Evolutionary conservation across 2,113 vertebrate genomes (phyloP).

Genomic region (Hystrix cristata): DNA sequence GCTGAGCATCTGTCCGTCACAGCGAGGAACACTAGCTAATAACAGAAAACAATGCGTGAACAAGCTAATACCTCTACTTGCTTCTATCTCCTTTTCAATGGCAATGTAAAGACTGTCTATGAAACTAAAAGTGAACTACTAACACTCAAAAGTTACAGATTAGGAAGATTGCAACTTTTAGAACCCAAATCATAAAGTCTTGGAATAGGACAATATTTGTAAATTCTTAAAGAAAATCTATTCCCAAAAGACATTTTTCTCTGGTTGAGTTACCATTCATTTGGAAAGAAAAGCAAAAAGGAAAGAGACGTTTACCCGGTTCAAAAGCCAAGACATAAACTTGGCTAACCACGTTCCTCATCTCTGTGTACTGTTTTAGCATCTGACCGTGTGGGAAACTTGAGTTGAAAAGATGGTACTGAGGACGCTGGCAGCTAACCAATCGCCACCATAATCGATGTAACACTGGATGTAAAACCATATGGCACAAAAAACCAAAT

Average conservation of each 20-base stretch:
- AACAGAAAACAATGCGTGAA: not conserved
- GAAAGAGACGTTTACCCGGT: not conserved
- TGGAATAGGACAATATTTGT: not conserved
- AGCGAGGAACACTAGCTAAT: not conserved
- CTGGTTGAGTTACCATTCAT: not conserved
- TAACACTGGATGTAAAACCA: not conserved
- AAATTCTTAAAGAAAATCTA: not conserved
- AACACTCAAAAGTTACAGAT: not conserved
- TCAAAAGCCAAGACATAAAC: not conserved
- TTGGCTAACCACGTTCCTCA: not conserved
- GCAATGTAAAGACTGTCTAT: not conserved
- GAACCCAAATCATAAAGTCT: not conserved
- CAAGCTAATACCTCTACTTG: not conserved
- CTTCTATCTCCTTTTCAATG: not conserved
- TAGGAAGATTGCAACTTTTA: not conserved
- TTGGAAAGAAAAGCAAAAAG: not conserved
- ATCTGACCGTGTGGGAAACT: not conserved
- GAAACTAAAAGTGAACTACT: not conserved
- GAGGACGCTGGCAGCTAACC: not conserved
- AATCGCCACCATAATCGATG: not conserved
- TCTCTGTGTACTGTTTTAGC: slow-evolving; percentile 11
- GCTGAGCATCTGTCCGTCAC: not conserved
- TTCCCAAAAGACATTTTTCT: not conserved
- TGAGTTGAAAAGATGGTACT: not conserved
- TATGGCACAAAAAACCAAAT: not conserved